These are phyloP conservation scores for Hesperophylax magnus DNA, from an alignment of 1,140 invertebrate species.

Conservation along the genomic window DNA sequence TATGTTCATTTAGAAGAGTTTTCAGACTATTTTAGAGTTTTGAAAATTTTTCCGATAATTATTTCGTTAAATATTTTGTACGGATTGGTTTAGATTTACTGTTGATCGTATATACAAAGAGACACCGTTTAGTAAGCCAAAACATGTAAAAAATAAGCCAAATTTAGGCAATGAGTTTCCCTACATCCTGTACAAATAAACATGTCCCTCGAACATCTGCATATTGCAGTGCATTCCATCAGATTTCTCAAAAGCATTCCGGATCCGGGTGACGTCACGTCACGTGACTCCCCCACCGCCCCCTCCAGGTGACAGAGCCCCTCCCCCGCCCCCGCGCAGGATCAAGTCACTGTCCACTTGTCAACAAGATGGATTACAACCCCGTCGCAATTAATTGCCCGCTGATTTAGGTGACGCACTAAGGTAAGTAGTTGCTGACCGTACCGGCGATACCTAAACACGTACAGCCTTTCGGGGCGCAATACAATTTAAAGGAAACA, in stretches of 20 bases:
- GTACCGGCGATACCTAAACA: neutral
- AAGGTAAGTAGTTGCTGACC: neutral
- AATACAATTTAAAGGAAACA: neutral
- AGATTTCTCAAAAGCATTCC: neutral
- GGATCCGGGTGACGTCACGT: neutral
- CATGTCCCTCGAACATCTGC: no score
- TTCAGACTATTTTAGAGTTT: no score
- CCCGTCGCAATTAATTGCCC: constrained; percentile 56
- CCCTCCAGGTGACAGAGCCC: constrained; percentile 28
- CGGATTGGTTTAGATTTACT: no score
- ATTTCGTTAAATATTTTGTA: no score
- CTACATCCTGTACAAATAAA: no score
- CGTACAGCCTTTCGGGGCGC: neutral
- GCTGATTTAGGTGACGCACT: constrained; percentile 55
- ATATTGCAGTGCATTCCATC: no score
- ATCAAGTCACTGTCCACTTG: constrained; percentile 56
- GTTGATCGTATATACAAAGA: no score
- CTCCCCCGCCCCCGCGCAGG: constrained; percentile 27
- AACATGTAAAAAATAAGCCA: no score
- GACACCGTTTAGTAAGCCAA: no score
- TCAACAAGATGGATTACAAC: constrained; percentile 58
- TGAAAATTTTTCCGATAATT: no score
- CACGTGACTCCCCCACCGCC: neutral
- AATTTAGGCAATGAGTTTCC: no score
- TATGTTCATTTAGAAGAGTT: no score